Conservation (phyloP, 2,797 vertebrate genomes). For the Botia almorhae region DNA sequence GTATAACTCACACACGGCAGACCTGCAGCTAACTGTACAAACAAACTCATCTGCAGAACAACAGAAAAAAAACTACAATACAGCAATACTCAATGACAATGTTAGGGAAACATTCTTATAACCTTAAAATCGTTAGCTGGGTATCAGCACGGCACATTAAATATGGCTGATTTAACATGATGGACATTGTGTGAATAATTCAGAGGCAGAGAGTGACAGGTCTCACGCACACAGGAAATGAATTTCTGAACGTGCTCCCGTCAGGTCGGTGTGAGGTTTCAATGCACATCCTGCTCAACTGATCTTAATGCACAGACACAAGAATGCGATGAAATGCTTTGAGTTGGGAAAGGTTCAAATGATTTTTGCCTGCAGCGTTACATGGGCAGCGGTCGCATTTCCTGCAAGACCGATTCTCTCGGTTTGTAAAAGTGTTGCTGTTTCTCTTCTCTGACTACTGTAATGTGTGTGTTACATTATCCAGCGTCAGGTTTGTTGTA, state of each 20-base stretch:
- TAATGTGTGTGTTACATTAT: constrained; percentile 41
- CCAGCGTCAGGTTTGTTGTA: constrained; percentile 71
- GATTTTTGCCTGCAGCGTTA: background rate
- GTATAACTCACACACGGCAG: no score
- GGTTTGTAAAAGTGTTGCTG: background rate
- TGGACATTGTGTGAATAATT: constrained; percentile 78
- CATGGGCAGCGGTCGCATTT: background rate
- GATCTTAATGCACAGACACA: background rate
- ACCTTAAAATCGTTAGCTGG: no score
- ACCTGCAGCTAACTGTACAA: no score
- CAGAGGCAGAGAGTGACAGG: constrained; percentile 65
- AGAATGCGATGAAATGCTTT: background rate
- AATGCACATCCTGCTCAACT: constrained; percentile 49
- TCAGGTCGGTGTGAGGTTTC: constrained; percentile 70
- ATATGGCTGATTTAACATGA: constrained; percentile 76
- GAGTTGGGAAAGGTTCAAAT: background rate
- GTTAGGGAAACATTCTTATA: no score
- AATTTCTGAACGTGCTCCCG: constrained; percentile 64
- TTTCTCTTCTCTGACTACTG: constrained; percentile 59
- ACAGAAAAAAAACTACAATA: no score
- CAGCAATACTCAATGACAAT: no score
- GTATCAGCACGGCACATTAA: constrained; percentile 74
- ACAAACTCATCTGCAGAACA: no score
- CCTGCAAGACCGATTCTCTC: background rate
- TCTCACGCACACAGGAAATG: constrained; percentile 68